Base-by-base conservation (phyloP, 2,113 vertebrate genomes). In the Dipodomys spectabilis region DNA sequence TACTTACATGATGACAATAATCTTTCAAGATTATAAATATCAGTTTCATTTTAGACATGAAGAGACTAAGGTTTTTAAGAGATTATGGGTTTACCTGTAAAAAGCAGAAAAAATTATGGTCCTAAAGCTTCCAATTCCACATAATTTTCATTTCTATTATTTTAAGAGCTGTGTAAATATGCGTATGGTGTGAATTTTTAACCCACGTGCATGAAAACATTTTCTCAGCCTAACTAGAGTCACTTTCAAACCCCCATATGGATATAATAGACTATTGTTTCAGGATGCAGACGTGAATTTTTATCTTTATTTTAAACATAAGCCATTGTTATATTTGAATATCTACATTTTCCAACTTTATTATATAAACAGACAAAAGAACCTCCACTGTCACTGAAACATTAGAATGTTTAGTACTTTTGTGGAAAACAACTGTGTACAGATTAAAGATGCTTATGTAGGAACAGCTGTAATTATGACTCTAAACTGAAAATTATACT, bases 31-130 rank as follows among this genome's bases (percentile, higher is more conserved):
- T 44, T 77, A n/a, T 80, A 72, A 62, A 28, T 2, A 65, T 30
- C 79, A 67, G 22, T 39, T n/a, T 30, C 68, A 82, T 57, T 94
- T 83, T 44, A 80, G 35, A 86, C 75, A 39, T 82, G n/a, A 84
- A 25, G 28, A 85, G 44, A 32, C 23, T 92, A 35, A 73, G 25
- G 15, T 39, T 60, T 39, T 60, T 57, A 62, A 86, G 28, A 53
- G 57, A 79, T 25, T 69, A 13, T 4, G 35, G 22, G 35, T 18
- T 95, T 53, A 10, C 22, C 6, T 62, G 0, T 69, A 82, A 18
- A 53, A 80, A 80, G 1, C 64, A 39, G 19, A 83, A 65, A 4
- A 49, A 13, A 64, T 62, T 6, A 35, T n/a, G 8, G 39, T 39
- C 82, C 60, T 10, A 81, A 45, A 39, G 23, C 87, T 92, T 92